Percentiles rank a stretch among this genome's conserved stretches.
Evolutionary conservation across 2,797 vertebrate species (phyloP).

Genomic region (Rhinatrema bivittatum): DNA sequence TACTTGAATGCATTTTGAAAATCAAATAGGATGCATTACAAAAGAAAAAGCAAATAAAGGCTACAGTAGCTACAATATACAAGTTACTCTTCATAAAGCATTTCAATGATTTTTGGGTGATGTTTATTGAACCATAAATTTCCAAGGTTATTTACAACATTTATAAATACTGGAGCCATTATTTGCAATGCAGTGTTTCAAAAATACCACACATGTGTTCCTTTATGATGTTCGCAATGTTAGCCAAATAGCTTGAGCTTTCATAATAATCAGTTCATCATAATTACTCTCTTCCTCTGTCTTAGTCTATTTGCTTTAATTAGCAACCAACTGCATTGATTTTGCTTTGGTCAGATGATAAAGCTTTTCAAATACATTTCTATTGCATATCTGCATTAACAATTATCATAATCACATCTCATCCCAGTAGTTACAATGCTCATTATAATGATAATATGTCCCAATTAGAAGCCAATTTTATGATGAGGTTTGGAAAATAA

Average conservation of each 20-base stretch:
- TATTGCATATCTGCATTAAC: constrained; percentile 26
- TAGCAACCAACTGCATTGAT: constrained; percentile 33
- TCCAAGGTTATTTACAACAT: too few species aligned
- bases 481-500: constrained; percentile 40
- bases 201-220: constrained; percentile 26
- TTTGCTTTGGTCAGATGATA: constrained; percentile 45
- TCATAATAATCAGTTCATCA: constrained; percentile 42
- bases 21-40: too few species aligned
- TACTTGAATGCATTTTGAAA: too few species aligned
- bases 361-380: constrained; percentile 42
- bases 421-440: constrained; percentile 24
- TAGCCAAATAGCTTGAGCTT: constrained; percentile 25
- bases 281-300: constrained; percentile 32
- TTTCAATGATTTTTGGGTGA: too few species aligned
- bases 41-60: too few species aligned
- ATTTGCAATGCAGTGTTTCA: too few species aligned
- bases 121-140: too few species aligned
- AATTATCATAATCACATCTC: constrained; percentile 48
- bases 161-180: too few species aligned
- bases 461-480: constrained; percentile 40
- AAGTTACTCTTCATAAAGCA: too few species aligned
- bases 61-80: too few species aligned
- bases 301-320: constrained; percentile 47
- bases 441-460: constrained; percentile 36
- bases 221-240: constrained; percentile 23